Percentiles rank a stretch among this genome's conserved stretches.
These are phyloP conservation scores for Hypsopygia costalis DNA, from an alignment of 2,888 invertebrate genomes.

Conservation along the genomic window DNA sequence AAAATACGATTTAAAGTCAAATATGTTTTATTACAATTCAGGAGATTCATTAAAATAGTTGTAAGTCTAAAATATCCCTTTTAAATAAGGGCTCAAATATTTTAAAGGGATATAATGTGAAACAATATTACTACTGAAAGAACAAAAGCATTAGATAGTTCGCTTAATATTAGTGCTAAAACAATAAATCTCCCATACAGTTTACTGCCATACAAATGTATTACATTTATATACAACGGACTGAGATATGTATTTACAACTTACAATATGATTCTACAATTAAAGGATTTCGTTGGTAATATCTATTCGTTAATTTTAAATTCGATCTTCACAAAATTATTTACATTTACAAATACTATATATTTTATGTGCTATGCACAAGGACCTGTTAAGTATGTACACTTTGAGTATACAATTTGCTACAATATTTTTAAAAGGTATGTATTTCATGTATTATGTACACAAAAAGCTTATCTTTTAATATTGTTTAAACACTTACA, in stretches of 20 bases:
- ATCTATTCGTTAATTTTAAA: slow-evolving; percentile 36
- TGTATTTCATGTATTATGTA: not conserved
- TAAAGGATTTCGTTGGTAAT: slow-evolving; percentile 45
- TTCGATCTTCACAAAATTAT: slow-evolving; percentile 37
- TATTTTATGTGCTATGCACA: slow-evolving; percentile 64
- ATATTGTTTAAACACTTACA: not conserved
- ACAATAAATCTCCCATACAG: slow-evolving; percentile 18
- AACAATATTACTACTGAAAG: slow-evolving; percentile 26
- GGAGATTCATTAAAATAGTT: slow-evolving; percentile 27
- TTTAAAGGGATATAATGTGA: slow-evolving; percentile 71
- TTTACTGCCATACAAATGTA: slow-evolving; percentile 29
- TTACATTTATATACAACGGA: slow-evolving; percentile 46
- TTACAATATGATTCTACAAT: slow-evolving; percentile 27
- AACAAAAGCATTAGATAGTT: slow-evolving; percentile 19
- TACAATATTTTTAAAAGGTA: not conserved
- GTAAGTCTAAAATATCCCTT: slow-evolving; percentile 65
- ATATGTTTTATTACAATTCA: slow-evolving; percentile 42
- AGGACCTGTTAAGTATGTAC: slow-evolving; percentile 38
- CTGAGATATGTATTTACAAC: slow-evolving; percentile 59
- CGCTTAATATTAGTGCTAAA: slow-evolving; percentile 25
- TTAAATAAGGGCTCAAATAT: slow-evolving; percentile 79
- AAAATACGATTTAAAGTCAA: slow-evolving; percentile 26
- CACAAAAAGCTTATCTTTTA: not conserved
- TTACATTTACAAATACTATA: slow-evolving; percentile 35
- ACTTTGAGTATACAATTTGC: slow-evolving; percentile 23